Evolutionary conservation across 2,888 invertebrate genomes (phyloP), one percentile per base, ranked within the genome.

Genomic region (Cheilosia vernalis): DNA sequence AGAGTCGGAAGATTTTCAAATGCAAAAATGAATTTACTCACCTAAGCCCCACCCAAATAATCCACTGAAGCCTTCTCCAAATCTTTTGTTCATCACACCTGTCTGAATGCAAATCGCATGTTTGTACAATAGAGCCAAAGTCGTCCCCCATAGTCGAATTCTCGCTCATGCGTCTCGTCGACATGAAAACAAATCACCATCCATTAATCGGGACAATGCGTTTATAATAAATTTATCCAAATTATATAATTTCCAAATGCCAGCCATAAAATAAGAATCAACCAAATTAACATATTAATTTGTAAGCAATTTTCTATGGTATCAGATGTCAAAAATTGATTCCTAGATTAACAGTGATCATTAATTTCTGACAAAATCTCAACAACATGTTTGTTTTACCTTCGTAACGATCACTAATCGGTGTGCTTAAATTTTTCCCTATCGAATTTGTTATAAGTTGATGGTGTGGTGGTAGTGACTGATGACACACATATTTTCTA

Each of bases 241-340:
- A 76, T 85, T 61, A 79, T 47, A 60, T 85, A 85, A 79, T 79
- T 79, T 53, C 74, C 53, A 64, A 51, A 63, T 64, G 40, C 49
- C 51, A 40, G 19, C 19, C 58, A 78, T 83, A 55, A 55, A 49
- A 78, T 72, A 76, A 69, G 33, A 81, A 55, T 61, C 27, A 30
- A 27, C 27, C 49, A 73, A 77, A 84, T 84, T 84, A 79, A 74
- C 84, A 84, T 84, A 84, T 79, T 79, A 84, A 84, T 84, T 84
- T 79, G 70, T 79, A 70, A 79, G 55, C 79, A 60, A 84, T 84
- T 84, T 66, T 79, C 74, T 63, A 79, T 63, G 74, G 60, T 79
- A 69, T 84, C 74, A 64, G 69, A 72, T 84, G 55, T 63, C 78
- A 60, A 67, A 66, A 73, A 73, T 67, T 78, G 83, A 84, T 79